These are phyloP conservation scores for Zaprionus tsacasi DNA, from an alignment of 1,140 invertebrate species.

Conservation along the genomic window DNA sequence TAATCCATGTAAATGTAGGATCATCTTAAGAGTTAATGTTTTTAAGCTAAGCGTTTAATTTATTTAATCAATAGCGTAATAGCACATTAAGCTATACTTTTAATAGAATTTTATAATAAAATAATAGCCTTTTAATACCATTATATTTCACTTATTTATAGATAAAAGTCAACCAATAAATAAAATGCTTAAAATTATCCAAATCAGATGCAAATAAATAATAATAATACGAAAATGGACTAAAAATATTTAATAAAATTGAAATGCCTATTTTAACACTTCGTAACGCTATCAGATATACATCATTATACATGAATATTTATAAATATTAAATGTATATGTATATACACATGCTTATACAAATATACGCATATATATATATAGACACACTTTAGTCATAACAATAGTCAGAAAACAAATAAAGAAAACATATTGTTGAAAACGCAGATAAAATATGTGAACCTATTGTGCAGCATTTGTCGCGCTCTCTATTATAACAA, in stretches of 20 bases:
- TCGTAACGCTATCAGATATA: constrained; percentile 74
- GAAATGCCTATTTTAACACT: constrained; percentile 77
- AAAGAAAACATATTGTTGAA: constrained; percentile 31
- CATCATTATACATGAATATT: constrained; percentile 23
- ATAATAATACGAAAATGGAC: constrained; percentile 32
- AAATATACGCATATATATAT: constrained; percentile 38
- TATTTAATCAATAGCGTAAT: constrained; percentile 69
- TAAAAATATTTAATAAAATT: constrained; percentile 33
- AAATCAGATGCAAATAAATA: constrained; percentile 41
- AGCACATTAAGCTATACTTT: constrained; percentile 48
- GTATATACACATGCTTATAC: constrained; percentile 36
- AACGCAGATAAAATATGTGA: constrained; percentile 45
- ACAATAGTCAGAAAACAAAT: constrained; percentile 69
- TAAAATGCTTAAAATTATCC: constrained; percentile 35
- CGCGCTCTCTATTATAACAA: constrained; percentile 69
- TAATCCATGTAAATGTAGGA: constrained; percentile 1
- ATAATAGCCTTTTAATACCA: constrained; percentile 52
- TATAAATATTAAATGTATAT: constrained; percentile 40
- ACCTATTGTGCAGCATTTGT: constrained; percentile 66
- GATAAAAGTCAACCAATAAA: constrained; percentile 50
- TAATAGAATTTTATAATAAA: constrained; percentile 52
- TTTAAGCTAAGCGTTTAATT: constrained; percentile 72
- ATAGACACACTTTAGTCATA: constrained; percentile 68
- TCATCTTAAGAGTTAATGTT: constrained; percentile 38
- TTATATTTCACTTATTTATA: constrained; percentile 71